Base-by-base conservation (phyloP, 2,113 vertebrate genomes). In the Gallinago jamesoni region DNA sequence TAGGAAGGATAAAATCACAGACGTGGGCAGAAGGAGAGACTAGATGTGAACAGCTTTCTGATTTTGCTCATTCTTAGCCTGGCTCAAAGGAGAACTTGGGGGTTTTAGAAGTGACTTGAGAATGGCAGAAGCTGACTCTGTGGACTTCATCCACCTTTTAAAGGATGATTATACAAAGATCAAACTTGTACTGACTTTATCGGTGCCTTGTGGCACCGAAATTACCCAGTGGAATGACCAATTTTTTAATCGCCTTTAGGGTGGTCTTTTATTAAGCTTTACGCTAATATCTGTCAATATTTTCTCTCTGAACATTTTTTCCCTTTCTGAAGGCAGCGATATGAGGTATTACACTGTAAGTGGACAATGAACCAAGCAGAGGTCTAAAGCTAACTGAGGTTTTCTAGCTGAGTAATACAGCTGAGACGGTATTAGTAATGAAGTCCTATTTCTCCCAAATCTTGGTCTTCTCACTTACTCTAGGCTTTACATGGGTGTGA, bases 211-310 rank as follows among this genome's bases (percentile, higher is more conserved):
- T 23, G 62, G 74, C 37, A 4, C 2, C 83, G 37, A 83, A 69
- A 45, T 30, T 7, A 35, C 63, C 28, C 37, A 56, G 56, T 33
- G 39, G 64, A 77, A 76, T 10, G 1, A 17, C 22, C 0, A 3
- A 2, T 4, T 5, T 39, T 53, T 72, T 41, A 25, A 16, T 62
- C 3, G 3, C 37, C 7, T 59, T 56, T 24, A 25, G 41, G 73
- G 14, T 89, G 57, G 5, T 57, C 37, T 31, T 53, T 70, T 59
- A 57, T 11, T 56, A 70, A 50, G 12, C 20, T 8, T 90, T 81
- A 28, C 3, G 3, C 12, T 35, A 0, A 0, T 17, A n/a, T 37
- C 39, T 33, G 6, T 33, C 30, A 20, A 2, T 64, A 22, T 64
- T 39, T 7, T 72, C 9, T 53, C n/a, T 35, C 24, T 43, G 78